Percentiles rank a stretch among this genome's conserved stretches.
These are phyloP conservation scores for Thelaira solivaga DNA, from an alignment of 2,888 invertebrate species.

Conservation along the genomic window DNA sequence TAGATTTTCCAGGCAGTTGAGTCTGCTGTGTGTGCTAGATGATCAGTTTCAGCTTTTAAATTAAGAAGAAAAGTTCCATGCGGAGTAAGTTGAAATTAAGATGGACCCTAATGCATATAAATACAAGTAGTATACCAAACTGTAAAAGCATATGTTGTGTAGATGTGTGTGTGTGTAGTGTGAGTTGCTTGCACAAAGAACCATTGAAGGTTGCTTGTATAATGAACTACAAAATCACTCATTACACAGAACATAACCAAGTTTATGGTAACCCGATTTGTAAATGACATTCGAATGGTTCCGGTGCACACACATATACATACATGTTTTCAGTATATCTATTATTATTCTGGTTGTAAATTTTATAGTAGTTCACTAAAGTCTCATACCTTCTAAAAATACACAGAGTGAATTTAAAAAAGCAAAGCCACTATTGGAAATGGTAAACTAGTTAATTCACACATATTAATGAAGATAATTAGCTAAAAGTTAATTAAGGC, in stretches of 20 bases:
- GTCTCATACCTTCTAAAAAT: not conserved
- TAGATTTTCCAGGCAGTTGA: no score
- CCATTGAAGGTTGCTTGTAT: slow-evolving; percentile 38
- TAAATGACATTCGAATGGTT: slow-evolving; percentile 39
- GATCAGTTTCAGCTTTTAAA: no score
- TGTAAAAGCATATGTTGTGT: not conserved
- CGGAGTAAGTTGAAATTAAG: no score
- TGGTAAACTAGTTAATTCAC: not conserved
- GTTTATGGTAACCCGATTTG: slow-evolving; percentile 31
- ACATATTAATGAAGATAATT: not conserved
- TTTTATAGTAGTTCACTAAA: not conserved
- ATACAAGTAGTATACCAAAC: not conserved
- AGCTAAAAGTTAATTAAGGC: not conserved
- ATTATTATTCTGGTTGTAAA: slow-evolving; percentile 1
- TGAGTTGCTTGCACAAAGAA: not conserved
- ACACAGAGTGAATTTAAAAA: not conserved
- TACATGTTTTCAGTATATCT: not conserved
- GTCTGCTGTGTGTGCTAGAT: no score
- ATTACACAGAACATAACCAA: not conserved
- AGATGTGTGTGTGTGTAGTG: not conserved
- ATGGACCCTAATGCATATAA: no score
- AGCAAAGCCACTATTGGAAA: not conserved
- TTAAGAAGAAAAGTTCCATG: no score
- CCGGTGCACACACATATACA: slow-evolving; percentile 8
- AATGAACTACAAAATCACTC: slow-evolving; percentile 21